Conservation (phyloP, 2,113 vertebrate species). For the Ginglymostoma cirratum region DNA sequence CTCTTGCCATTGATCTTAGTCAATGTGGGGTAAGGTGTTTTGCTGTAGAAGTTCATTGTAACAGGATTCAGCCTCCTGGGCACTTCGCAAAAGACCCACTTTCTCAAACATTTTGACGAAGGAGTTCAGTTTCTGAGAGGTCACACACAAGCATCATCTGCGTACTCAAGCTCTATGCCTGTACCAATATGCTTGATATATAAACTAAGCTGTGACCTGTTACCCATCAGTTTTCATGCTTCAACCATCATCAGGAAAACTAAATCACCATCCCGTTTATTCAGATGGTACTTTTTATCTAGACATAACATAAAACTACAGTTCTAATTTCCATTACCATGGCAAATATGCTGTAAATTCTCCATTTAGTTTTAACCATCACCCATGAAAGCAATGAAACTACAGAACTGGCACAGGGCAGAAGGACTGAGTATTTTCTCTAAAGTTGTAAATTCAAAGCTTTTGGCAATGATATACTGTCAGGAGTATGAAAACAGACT, state of each 20-base stretch:
- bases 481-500: not conserved
- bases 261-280: not conserved
- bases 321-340: not conserved
- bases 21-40: no score
- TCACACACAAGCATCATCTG: no score
- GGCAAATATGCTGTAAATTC: not conserved
- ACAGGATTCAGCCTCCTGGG: no score
- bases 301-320: not conserved
- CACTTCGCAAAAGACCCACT: no score
- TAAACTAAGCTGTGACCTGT: not conserved
- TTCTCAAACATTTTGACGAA: no score
- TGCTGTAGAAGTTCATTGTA: no score
- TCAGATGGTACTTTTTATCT: not conserved
- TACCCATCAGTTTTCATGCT: not conserved
- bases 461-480: not conserved
- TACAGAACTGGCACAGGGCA: not conserved
- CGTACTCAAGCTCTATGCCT: no score
- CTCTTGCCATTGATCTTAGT: no score
- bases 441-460: not conserved
- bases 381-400: not conserved
- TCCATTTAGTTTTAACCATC: not conserved
- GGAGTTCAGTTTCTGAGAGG: no score
- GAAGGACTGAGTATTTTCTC: not conserved
- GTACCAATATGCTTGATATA: not conserved
- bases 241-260: not conserved